Conservation (phyloP, 2,113 vertebrate genomes). For the Eulemur macaco region DNA sequence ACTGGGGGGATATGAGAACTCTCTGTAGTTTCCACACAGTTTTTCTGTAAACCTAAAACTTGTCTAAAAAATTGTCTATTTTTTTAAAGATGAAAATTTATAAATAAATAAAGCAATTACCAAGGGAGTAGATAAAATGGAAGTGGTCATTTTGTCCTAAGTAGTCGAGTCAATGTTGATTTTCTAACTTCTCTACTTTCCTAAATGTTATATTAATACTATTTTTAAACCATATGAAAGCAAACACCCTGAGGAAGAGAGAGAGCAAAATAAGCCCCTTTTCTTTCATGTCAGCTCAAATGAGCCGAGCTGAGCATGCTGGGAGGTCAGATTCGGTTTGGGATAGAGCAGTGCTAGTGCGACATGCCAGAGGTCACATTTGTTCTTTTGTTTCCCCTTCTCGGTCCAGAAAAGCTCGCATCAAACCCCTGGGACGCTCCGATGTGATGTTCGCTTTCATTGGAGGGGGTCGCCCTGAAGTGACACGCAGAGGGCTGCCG, state of each 20-base stretch:
- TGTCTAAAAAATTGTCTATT: neutral
- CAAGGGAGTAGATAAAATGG: neutral
- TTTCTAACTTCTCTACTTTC: neutral
- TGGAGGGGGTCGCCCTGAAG: neutral
- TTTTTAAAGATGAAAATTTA: neutral
- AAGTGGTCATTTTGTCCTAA: neutral
- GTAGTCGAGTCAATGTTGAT: neutral
- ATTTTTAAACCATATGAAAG: neutral
- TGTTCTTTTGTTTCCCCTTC: neutral
- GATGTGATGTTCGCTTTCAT: neutral
- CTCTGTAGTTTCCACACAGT: neutral
- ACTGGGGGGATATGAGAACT: too few relatives aligned
- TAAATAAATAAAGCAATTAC: neutral
- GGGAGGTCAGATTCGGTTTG: neutral
- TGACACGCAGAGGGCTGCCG: neutral
- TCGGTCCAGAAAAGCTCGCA: neutral
- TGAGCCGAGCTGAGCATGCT: neutral
- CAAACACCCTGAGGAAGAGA: neutral
- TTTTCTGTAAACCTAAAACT: neutral
- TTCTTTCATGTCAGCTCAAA: neutral
- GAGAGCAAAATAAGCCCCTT: neutral
- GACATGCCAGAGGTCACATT: neutral
- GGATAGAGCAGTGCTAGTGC: neutral
- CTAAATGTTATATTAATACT: neutral
- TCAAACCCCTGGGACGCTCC: neutral